Conservation (phyloP, 2,888 invertebrate species). For the Tiliacea citrago region DNA sequence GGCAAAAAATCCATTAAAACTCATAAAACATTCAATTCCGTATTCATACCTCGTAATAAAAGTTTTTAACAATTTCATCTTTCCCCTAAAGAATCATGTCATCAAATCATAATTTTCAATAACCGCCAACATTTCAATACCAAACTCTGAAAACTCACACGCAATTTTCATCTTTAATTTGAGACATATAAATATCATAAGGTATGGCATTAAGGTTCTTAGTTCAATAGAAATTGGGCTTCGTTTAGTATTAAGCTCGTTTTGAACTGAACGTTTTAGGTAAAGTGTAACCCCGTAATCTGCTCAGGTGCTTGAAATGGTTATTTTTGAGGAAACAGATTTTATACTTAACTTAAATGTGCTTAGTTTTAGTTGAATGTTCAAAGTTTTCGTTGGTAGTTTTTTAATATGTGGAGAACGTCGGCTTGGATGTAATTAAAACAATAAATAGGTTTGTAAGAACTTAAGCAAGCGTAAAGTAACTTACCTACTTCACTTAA, state of each 20-base stretch:
- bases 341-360: conserved; percentile 64
- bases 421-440: conserved; percentile 14
- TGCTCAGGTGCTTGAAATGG: conserved; percentile 84
- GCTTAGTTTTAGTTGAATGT: conserved; percentile 41
- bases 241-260: conserved; percentile 66
- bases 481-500: too few relatives aligned
- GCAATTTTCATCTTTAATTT: conserved; percentile 52
- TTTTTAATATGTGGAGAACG: background rate
- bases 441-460: background rate
- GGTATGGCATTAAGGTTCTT: conserved; percentile 52
- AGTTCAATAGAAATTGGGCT: conserved; percentile 46
- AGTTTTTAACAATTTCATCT: conserved; percentile 41
- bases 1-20: background rate
- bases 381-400: conserved; percentile 37
- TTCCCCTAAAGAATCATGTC: conserved; percentile 42
- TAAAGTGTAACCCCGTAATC: conserved; percentile 86
- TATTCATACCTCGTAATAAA: conserved; percentile 5
- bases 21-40: background rate
- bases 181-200: conserved; percentile 60
- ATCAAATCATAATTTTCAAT: conserved; percentile 78
- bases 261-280: conserved; percentile 78
- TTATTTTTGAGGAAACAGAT: conserved; percentile 75
- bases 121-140: conserved; percentile 71
- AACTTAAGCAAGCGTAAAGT: background rate
- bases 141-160: conserved; percentile 50